Conservation (phyloP, 2,888 invertebrate genomes). For the Augiades crinisus region DNA sequence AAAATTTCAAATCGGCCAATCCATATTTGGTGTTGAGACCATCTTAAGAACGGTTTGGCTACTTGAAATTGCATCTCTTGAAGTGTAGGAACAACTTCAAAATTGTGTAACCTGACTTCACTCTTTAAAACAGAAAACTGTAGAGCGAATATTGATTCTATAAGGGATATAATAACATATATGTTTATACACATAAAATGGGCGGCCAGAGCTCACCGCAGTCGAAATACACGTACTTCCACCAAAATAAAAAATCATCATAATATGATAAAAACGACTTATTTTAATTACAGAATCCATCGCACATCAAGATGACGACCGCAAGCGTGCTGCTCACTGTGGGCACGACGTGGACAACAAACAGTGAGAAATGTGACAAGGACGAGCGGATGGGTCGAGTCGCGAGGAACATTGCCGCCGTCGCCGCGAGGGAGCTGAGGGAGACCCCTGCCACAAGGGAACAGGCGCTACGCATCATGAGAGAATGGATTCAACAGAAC, state of each 20-base stretch:
- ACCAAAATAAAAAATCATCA: too few species aligned
- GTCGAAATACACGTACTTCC: background rate
- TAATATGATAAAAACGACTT: background rate
- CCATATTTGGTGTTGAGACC: too few species aligned
- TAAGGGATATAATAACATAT: too few species aligned
- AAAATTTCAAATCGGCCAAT: too few species aligned
- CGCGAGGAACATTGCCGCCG: conserved; percentile 55
- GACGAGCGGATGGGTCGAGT: conserved; percentile 45
- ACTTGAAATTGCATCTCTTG: too few species aligned
- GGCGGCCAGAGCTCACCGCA: too few species aligned
- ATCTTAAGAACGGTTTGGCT: too few species aligned
- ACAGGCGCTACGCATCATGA: conserved; percentile 84
- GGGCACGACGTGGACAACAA: conserved; percentile 58
- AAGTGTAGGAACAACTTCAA: too few species aligned
- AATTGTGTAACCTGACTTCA: too few species aligned
- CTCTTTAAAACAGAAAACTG: too few species aligned
- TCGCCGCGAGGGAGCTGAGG: conserved; percentile 85
- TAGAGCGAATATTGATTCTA: too few species aligned
- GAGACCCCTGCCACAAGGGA: conserved; percentile 84
- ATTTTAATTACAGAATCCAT: background rate
- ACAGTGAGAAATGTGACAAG: conserved; percentile 56
- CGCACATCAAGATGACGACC: conserved; percentile 57
- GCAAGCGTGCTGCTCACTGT: conserved; percentile 65
- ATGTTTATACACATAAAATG: too few species aligned
- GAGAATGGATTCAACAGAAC: conserved; percentile 87